phyloP scores from a whole-genome alignment of 2,797 vertebrate genomes.

The Nasua narica region DNA sequence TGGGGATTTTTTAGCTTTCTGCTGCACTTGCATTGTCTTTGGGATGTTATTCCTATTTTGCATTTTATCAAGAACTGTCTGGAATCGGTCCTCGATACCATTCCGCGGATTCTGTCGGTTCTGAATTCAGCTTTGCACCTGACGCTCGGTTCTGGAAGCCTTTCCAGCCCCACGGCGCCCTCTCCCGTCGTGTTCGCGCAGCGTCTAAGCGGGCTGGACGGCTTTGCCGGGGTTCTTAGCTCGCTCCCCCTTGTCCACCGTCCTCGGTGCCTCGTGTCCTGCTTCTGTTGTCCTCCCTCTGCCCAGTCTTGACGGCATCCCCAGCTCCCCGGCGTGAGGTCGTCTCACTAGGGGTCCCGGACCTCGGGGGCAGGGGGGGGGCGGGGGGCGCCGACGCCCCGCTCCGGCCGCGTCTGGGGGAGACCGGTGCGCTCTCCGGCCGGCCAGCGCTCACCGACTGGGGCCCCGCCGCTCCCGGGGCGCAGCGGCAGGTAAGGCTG shows the following conservation, averaged over 20 bases:
- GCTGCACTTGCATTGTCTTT: accelerated
- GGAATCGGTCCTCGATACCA: accelerated
- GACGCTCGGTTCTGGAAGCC: not conserved
- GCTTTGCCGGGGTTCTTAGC: accelerated
- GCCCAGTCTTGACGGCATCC: not conserved
- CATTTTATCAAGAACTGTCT: accelerated
- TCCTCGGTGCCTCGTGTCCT: accelerated
- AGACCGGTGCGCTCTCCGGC: not conserved
- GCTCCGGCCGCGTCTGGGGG: no score
- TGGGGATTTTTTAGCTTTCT: no score
- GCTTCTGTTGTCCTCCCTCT: not conserved
- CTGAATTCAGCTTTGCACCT: accelerated
- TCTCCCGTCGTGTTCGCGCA: accelerated
- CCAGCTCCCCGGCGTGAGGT: not conserved
- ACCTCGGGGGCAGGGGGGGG: not conserved
- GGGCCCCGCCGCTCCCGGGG: not conserved
- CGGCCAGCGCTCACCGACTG: not conserved
- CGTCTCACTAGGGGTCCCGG: not conserved
- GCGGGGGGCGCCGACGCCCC: not conserved
- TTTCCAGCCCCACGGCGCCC: not conserved
- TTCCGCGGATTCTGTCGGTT: accelerated
- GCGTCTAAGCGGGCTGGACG: not conserved
- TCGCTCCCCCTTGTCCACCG: accelerated
- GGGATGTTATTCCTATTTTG: accelerated
- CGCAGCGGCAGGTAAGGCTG: no score